Base-by-base conservation (phyloP, 2,888 invertebrate genomes). In the Oscheius sp. region DNA sequence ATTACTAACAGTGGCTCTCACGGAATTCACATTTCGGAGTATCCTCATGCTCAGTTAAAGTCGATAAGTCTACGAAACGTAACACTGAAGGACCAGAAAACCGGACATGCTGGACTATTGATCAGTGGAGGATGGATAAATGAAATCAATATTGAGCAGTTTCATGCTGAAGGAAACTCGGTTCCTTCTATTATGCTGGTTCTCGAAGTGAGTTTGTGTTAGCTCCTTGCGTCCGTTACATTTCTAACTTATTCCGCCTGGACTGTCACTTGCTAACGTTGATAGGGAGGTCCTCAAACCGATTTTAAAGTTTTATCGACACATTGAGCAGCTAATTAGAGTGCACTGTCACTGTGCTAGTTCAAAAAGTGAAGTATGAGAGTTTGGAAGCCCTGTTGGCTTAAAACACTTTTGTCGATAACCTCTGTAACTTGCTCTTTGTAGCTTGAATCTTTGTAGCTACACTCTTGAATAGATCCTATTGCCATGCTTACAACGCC, bases 11-110 rank as follows among this genome's bases (percentile, higher is more conserved):
- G 70, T 66, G 79, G 79, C 7, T 62, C 57, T 0, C 78, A 79
- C 55, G 76, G 75, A 11, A 78, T 81, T 33, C 81, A 79, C 53
- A 76, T 81, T 29, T 74, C 79, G 7, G 81, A 81, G 66, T 77
- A 76, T 37, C 75, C 79, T 42, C 74, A 79, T 0, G 65, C 78
- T 11, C 81, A 79, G 0, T 71, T 81, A 48, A 76, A 79, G 32
- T 65, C 81, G 0, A 59, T 81, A 1, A 59, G 73, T 21, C 13
- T 81, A 0, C 53, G 70, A 13, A 75, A 79, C 70, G 73, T 77
- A 2, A 76, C 59, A 7, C 60, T 81, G 1, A 71, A 37, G 5
- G 72, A 81, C 59, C 78, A 78, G 58, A 76, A 76, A 55, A 78
- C 57, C 59, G 74, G 74, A 33, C 59, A 75, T 29, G 77, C 81